phyloP scores from a whole-genome alignment of 1,140 invertebrate genomes.

The Odontomachus brunneus region DNA sequence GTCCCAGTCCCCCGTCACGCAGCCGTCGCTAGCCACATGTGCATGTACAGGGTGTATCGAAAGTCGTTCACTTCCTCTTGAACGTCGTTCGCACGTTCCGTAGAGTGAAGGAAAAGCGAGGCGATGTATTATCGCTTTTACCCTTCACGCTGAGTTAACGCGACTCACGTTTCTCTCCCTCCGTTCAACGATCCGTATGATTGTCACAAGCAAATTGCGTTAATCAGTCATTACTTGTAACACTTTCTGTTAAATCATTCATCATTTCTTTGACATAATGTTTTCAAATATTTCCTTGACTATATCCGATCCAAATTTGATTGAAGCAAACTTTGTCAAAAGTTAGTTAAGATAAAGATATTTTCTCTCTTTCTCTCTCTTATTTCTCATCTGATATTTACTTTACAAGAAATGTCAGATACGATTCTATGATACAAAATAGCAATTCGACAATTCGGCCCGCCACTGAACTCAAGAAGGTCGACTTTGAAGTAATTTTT shows the following conservation, averaged over 20 bases:
- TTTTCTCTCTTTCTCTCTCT: no score
- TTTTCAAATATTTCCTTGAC: no score
- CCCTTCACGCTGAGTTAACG: neutral
- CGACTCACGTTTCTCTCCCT: neutral
- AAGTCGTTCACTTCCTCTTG: constrained; percentile 48
- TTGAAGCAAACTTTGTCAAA: neutral
- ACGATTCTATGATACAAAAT: no score
- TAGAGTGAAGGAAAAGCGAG: neutral
- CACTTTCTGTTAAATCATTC: neutral
- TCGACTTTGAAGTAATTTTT: neutral
- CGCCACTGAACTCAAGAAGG: neutral
- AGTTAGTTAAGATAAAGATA: neutral
- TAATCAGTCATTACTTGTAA: neutral
- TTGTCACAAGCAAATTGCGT: constrained; percentile 2
- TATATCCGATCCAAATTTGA: neutral
- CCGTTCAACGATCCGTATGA: neutral
- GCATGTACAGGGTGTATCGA: constrained; percentile 51
- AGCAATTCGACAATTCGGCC: no score
- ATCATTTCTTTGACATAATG: no score
- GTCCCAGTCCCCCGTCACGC: constrained; percentile 9
- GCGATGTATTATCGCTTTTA: constrained; percentile 4
- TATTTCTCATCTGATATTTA: no score
- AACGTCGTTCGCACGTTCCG: constrained; percentile 3
- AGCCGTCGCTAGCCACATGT: constrained; percentile 48
- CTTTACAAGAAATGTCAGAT: no score